These are phyloP conservation scores for Heliocidaris erythrogramma DNA, from an alignment of 35 echinoderm and acorn worm species.

Conservation along the genomic window DNA sequence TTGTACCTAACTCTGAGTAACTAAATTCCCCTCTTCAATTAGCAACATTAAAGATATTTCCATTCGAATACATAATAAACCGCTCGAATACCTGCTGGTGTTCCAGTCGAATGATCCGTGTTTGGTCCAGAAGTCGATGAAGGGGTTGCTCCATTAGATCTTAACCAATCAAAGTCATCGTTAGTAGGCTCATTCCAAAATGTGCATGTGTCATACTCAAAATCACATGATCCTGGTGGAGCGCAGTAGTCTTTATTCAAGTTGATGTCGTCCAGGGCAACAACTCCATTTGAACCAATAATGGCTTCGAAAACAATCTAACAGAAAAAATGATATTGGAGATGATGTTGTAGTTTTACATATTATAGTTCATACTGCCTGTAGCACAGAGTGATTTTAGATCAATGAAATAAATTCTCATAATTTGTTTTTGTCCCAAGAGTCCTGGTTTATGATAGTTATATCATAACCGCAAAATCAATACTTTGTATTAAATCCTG, in stretches of 20 bases:
- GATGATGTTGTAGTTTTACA: too few species aligned
- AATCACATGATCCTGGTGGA: conserved; percentile 72
- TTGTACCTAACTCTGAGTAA: too few species aligned
- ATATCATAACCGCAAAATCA: too few species aligned
- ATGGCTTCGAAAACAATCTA: conserved; percentile 64
- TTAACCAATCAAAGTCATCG: conserved; percentile 73
- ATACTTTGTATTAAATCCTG: too few species aligned
- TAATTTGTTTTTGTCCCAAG: too few species aligned
- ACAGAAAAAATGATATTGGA: not conserved
- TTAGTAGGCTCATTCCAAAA: conserved; percentile 39
- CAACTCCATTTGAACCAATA: conserved; percentile 21
- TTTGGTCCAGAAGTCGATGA: conserved; percentile 52
- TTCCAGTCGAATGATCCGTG: conserved; percentile 81
- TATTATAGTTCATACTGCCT: too few species aligned
- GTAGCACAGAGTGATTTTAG: too few species aligned
- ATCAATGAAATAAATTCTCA: too few species aligned
- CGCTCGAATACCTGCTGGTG: conserved; percentile 35
- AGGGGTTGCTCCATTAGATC: conserved; percentile 61
- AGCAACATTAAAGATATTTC: too few species aligned
- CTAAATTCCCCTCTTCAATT: too few species aligned
- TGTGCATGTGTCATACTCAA: conserved; percentile 86
- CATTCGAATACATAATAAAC: too few species aligned
- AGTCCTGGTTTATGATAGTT: too few species aligned
- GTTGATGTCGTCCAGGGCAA: conserved; percentile 84
- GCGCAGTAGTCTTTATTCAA: conserved; percentile 60